Evolutionary conservation across 2,888 invertebrate species (phyloP).

Genomic region (Caenorhabditis sp.): DNA sequence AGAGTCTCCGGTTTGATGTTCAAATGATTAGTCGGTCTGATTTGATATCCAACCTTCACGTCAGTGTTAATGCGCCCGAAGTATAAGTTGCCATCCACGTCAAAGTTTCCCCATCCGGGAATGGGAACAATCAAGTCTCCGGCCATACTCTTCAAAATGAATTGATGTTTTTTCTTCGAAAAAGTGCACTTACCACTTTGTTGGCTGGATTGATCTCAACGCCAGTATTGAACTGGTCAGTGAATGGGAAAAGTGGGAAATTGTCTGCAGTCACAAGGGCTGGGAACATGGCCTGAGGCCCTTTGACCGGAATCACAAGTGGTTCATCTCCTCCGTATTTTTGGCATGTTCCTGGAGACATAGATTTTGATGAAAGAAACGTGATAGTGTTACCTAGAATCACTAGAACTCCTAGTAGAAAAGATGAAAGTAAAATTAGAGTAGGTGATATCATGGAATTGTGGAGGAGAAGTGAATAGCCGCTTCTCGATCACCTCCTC

Average conservation of each 20-base stretch:
- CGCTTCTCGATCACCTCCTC: constrained; percentile 10
- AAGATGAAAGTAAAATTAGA: background rate
- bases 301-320: constrained; percentile 69
- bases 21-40: constrained; percentile 72
- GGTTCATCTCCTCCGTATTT: constrained; percentile 73
- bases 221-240: constrained; percentile 75
- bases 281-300: constrained; percentile 70
- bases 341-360: constrained; percentile 52
- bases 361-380: background rate
- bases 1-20: constrained; percentile 74
- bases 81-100: constrained; percentile 73
- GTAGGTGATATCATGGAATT: constrained; percentile 5
- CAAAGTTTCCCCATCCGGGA: constrained; percentile 77
- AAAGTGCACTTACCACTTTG: constrained; percentile 66
- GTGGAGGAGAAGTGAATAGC: constrained; percentile 10
- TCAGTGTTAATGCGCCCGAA: constrained; percentile 69
- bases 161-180: background rate
- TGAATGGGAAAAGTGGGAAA: constrained; percentile 75
- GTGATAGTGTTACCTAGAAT: background rate
- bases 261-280: constrained; percentile 75
- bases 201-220: constrained; percentile 75
- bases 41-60: constrained; percentile 71
- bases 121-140: constrained; percentile 74
- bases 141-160: constrained; percentile 65
- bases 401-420: background rate